These are phyloP conservation scores for Andinoacara biseriatus DNA, from an alignment of 2,113 vertebrate species.

Conservation along the genomic window DNA sequence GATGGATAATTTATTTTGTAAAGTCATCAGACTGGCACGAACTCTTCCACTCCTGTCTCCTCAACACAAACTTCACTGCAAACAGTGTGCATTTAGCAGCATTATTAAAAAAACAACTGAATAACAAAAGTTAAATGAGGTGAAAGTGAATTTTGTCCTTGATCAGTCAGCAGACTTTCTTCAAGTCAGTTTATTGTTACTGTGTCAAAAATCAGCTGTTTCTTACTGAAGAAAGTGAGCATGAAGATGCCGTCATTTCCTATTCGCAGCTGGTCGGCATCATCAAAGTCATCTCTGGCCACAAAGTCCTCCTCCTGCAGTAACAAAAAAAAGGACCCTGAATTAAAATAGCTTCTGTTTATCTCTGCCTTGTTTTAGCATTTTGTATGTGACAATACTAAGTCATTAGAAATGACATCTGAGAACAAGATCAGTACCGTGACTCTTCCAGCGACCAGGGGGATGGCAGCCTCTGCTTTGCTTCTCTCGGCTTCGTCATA, in stretches of 20 bases:
- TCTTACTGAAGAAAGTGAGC: constrained; percentile 99
- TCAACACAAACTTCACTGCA: no score
- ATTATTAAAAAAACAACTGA: neutral
- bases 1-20: neutral
- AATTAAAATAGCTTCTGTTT: neutral
- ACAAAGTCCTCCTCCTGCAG: constrained; percentile 96
- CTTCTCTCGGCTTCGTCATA: constrained; percentile 96
- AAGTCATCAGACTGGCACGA: neutral
- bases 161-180: neutral
- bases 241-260: constrained; percentile 99
- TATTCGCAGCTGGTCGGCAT: constrained; percentile 97
- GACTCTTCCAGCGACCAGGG: constrained; percentile 91
- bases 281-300: constrained; percentile 95
- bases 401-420: neutral
- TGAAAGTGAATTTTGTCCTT: neutral
- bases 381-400: neutral
- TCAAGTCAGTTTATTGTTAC: neutral
- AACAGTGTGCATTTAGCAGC: no score
- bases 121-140: neutral
- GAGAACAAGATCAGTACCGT: constrained; percentile 53
- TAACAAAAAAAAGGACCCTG: neutral
- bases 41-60: neutral
- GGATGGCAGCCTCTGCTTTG: constrained; percentile 91
- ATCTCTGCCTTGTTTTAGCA: neutral
- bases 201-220: neutral